Base-by-base conservation (phyloP, 2,113 vertebrate species). In the Tricholaema leucomelas region DNA sequence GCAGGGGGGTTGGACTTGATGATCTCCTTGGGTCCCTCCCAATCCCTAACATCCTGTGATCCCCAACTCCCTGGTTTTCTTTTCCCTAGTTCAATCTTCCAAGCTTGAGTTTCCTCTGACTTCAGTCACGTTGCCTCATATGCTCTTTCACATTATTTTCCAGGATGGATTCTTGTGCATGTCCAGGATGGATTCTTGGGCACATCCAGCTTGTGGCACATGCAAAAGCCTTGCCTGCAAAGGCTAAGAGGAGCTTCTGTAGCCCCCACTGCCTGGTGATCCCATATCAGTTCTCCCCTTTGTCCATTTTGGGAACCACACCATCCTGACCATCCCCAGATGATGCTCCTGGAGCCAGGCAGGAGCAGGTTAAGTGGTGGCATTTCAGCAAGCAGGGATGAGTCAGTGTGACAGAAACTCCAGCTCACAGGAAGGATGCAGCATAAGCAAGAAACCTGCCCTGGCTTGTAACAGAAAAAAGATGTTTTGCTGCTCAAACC, bases 401-500 rank as follows among this genome's bases (percentile, higher is more conserved):
- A 87, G 50, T 82, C 87, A 82, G 72, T 46, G 72, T 15, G 23
- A 10, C 28, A 52, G 73, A 78, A 87, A 70, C 15, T 52, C 73
- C 6, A 3, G 78, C n/a, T 65, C 31, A 2, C 0, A 24, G 73
- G 56, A 58, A 48, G 30, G 66, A 48, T 60, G 87, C 78, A 83
- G 83, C 83, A 60, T 70, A 87, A 93, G 87, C 87, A 79, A 79
- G 78, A 79, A 87, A 71, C 83, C 78, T 93, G 87, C 83, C 78
- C 56, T 54, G 56, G 42, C 67, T 81, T 9, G 61, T 59, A 83
- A 79, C 33, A 30, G 50, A 61, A 74, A 54, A 59, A 75, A 74
- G 91, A 79, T 79, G 83, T 79, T 74, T 54, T 2, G 5, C 82
- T 90, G 66, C 83, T 61, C 56, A n/a, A 54, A 64, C 14, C 63